phyloP scores from a whole-genome alignment of 2,113 vertebrate genomes.

The Paracyprichromis sp. region DNA sequence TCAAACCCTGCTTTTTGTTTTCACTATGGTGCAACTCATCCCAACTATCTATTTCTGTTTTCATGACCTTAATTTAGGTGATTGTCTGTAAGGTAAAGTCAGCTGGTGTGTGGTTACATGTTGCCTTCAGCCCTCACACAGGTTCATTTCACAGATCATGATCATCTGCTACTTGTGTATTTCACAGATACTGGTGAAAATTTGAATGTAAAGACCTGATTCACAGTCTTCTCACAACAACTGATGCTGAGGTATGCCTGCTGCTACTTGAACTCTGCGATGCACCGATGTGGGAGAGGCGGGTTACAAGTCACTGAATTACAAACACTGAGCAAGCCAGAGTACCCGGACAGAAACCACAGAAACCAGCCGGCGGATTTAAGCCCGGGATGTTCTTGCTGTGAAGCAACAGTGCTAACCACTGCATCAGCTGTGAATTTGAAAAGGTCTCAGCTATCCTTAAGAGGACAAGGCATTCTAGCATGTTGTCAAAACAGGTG shows the following conservation, averaged over 20 bases:
- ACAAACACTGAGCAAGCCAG: background rate
- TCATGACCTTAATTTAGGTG: background rate
- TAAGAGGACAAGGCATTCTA: background rate
- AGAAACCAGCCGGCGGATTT: accelerated
- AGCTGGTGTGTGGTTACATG: background rate
- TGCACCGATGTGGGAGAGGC: background rate
- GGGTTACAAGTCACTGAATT: background rate
- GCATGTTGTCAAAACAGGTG: background rate
- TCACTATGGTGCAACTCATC: background rate
- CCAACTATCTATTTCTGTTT: background rate
- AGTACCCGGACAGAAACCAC: background rate
- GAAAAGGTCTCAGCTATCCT: background rate
- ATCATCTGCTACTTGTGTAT: background rate
- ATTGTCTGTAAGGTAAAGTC: background rate
- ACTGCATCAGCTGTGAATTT: background rate
- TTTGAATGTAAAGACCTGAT: background rate
- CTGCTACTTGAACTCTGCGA: background rate
- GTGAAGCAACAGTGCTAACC: background rate
- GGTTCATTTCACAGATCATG: background rate
- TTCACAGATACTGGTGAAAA: background rate
- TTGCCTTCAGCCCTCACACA: background rate
- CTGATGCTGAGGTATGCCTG: background rate
- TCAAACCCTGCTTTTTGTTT: background rate
- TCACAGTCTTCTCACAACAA: background rate
- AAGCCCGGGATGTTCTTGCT: background rate